Conservation (phyloP, 2,888 invertebrate species). For the Sinohyriopsis cumingii region DNA sequence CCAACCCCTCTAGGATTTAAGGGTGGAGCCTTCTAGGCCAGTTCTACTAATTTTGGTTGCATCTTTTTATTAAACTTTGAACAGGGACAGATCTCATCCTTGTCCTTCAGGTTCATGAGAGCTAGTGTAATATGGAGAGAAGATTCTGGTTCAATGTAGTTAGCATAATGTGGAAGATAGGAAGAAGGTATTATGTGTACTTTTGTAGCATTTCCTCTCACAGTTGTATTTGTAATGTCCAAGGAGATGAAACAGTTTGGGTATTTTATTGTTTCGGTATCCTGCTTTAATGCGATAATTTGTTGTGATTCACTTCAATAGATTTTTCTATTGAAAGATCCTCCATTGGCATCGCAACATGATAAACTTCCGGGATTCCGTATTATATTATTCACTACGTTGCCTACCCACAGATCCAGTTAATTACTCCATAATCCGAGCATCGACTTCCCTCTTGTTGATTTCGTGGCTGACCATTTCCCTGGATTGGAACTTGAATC, state of each 20-base stretch:
- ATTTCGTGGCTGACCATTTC: conserved; percentile 71
- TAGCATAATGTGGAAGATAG: conserved; percentile 60
- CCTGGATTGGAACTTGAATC: conserved; percentile 3
- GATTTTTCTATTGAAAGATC: neutral
- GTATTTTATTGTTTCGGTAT: conserved; percentile 14
- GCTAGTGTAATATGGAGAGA: conserved; percentile 71
- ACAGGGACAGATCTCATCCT: conserved; percentile 50
- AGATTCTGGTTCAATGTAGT: conserved; percentile 60
- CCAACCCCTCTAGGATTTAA: conserved; percentile 62
- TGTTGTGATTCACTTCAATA: neutral
- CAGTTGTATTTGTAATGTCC: conserved; percentile 59
- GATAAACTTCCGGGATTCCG: conserved; percentile 11
- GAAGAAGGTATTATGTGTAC: conserved; percentile 65
- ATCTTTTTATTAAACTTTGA: conserved; percentile 44
- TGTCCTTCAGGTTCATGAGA: conserved; percentile 65
- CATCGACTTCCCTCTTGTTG: conserved; percentile 21
- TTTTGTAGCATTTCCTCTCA: conserved; percentile 47
- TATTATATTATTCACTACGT: conserved; percentile 1
- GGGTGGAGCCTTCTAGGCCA: conserved; percentile 36
- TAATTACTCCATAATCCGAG: conserved; percentile 52
- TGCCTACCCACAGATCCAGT: conserved; percentile 60
- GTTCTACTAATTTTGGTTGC: conserved; percentile 37
- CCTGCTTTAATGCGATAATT: neutral
- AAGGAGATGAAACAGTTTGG: conserved; percentile 70
- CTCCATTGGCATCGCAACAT: neutral